Conservation (phyloP, 2,888 invertebrate genomes). For the Trichopoda pennipes region DNA sequence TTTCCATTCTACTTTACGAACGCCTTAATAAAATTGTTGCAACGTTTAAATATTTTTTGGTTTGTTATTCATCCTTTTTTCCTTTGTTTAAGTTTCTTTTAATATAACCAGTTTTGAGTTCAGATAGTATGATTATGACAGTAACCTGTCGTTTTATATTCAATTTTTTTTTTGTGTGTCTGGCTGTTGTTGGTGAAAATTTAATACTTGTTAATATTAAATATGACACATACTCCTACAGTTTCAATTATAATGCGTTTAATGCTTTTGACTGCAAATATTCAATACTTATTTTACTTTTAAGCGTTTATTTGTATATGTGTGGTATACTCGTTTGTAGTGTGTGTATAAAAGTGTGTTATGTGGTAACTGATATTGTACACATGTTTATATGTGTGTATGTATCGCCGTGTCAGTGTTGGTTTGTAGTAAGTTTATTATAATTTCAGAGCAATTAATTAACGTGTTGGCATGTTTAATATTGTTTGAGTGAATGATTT, state of each 20-base stretch:
- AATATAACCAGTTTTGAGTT: not conserved
- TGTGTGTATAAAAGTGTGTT: too few species aligned
- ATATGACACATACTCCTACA: constrained; percentile 36
- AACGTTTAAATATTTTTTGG: not conserved
- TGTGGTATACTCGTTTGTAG: not conserved
- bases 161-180: not conserved
- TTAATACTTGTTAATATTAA: constrained; percentile 42
- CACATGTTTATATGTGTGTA: not conserved
- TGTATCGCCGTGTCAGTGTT: not conserved
- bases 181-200: constrained; percentile 16
- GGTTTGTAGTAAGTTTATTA: constrained; percentile 60
- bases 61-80: not conserved
- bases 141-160: constrained; percentile 32
- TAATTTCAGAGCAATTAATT: constrained; percentile 68
- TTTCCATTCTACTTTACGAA: constrained; percentile 28
- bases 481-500: constrained; percentile 64
- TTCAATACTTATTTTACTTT: not conserved
- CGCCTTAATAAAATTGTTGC: constrained; percentile 18
- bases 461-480: constrained; percentile 68
- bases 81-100: not conserved
- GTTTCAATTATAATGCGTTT: constrained; percentile 37
- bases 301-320: not conserved
- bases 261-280: constrained; percentile 11
- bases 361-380: not conserved
- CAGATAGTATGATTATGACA: constrained; percentile 43